Base-by-base conservation (phyloP, 1,140 invertebrate species). In the Pemphigus obesinymphae region DNA sequence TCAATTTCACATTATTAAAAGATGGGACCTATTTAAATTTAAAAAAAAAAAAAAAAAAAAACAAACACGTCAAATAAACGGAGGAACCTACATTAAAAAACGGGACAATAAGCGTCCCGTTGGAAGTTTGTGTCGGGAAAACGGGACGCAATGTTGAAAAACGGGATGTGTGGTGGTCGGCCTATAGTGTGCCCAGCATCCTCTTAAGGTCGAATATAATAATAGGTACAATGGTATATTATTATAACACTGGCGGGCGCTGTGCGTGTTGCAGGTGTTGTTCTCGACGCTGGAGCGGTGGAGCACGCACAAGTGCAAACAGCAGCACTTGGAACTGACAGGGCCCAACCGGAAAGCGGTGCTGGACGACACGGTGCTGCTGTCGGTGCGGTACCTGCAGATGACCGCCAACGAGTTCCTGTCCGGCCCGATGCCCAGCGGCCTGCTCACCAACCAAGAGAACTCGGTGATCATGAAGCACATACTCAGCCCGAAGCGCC, bases 291-390 rank as follows among this genome's bases (percentile, higher is more conserved):
- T 93, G 53, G 88, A 90, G 29, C 88, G 91, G 78, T 94, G 93
- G 92, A 89, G 90, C 10, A 90, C 89, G 29, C 90, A 91, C 7
- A 89, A 91, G 73, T 93, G 92, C 84, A 90, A 90, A 82, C 88
- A 91, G 63, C 87, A 87, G 37, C 90, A 91, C 40, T 84, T 91
- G 40, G 91, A 92, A 82, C 85, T 92, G 31, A 90, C 89, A 4
- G 84, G 89, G 2, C 85, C 85, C 11, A 92, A 92, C 84, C 90
- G 90, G 68, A 88, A 92, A 10, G 85, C 87, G n/a, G 89, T 91
- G 5, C 86, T 93, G 0, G 85, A 87, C 0, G 91, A 92, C 17
- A 89, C 90, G 29, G 85, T 93, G 3, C 88, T 90, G 45, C 93
- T 90, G 84, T 90, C 89, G 61, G 90, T 92, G 13, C 87, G 92